A percentile compares a stretch with the other conserved stretches of the same genome.
Evolutionary conservation across 23 tunicate species (phyloP).

Genomic region (Styela plicata): DNA sequence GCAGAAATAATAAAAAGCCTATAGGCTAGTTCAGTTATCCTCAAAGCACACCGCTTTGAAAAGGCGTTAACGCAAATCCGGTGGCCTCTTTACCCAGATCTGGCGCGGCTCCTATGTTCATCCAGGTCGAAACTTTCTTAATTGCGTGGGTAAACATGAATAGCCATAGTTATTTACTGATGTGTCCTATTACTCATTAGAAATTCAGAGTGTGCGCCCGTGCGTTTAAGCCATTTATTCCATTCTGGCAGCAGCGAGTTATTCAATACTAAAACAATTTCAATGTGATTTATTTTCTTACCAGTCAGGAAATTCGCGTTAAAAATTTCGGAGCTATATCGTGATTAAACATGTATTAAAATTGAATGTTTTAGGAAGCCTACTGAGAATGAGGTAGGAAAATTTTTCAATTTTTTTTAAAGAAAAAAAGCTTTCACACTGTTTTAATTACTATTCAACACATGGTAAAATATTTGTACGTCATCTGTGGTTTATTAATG

Average conservation of each 20-base stretch:
- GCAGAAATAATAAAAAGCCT: not conserved
- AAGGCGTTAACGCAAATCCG: constrained; percentile 43
- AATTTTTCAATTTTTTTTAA: no score
- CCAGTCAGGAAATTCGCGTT: no score
- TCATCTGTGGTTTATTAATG: constrained; percentile 31
- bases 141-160: constrained; percentile 33
- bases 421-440: no score
- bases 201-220: constrained; percentile 37
- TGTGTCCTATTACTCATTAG: constrained; percentile 34
- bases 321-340: no score
- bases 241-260: constrained; percentile 19
- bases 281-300: no score
- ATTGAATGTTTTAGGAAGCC: no score
- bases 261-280: constrained; percentile 6
- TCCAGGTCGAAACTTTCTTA: constrained; percentile 32
- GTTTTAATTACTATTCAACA: not conserved
- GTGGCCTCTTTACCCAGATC: constrained; percentile 32
- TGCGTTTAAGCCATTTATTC: constrained; percentile 32
- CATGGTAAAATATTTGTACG: constrained; percentile 22
- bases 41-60: constrained; percentile 33
- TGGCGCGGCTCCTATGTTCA: constrained; percentile 39
- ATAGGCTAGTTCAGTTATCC: not conserved
- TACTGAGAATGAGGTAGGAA: no score
- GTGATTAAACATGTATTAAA: no score
- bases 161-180: constrained; percentile 35